Evolutionary conservation across 2,888 invertebrate genomes (phyloP), one percentile per base, ranked within the genome.

Genomic region (Ormyrus rosae): DNA sequence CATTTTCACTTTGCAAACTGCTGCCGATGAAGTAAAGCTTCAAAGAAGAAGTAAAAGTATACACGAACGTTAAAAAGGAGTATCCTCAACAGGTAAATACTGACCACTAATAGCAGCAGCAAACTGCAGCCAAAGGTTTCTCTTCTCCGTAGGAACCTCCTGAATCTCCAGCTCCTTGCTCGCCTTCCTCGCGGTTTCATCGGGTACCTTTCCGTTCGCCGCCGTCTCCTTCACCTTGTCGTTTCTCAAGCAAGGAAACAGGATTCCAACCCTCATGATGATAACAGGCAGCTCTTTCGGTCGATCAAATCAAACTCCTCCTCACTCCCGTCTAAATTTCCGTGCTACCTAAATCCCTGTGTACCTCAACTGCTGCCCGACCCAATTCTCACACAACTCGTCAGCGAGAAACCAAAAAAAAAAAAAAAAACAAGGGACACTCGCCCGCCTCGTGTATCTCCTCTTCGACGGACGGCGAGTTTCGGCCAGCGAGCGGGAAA

Each of bases 51-150:
- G 34, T 34, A 34, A 34, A 34, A 34, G 34, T 4, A 34, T 4
- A 34, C 34, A 4, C 34, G 34, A 34, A 4, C 34, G 34, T 34
- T 34, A 34, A 34, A 4, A 34, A 34, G 34, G 34, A 34, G 34
- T 34, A 63, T 1, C 19, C 60, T 6, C 19, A 13, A 9, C 9
- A 9, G 60, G 46, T 65, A 53, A 56, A n/a, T 74, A 75, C 81
- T 56, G 0, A 81, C 81, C 78, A 64, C 87, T 87, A 48, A 87
- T 82, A 46, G 87, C 87, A 60, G 87, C 85, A 46, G 82, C 77
- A 46, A 86, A 84, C 68, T 87, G 87, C 53, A 87, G 81, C 87
- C 87, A 87, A 64, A 85, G 83, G 13, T 84, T 83, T 2, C 83
- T 80, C 70, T 86, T 84, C 0, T 19, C 13, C 11, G 64, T 81